Conservation (phyloP, 2,113 vertebrate species). For the Melanocharis versteri region DNA sequence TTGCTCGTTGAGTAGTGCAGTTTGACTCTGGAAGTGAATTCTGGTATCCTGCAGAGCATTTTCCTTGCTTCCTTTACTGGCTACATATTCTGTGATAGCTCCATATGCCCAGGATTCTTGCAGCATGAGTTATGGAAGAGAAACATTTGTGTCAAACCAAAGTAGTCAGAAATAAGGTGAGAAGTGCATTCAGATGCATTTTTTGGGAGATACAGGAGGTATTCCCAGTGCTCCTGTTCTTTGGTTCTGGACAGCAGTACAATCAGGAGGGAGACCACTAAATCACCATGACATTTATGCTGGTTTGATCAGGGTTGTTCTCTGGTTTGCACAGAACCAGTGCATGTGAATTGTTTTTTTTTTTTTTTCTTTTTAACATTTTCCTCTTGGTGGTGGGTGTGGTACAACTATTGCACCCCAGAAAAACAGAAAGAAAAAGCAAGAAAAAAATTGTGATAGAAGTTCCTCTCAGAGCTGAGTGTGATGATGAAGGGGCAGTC, state of each 20-base stretch:
- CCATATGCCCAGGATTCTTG: not conserved
- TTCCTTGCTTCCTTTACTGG: not conserved
- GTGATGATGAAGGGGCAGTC: not conserved
- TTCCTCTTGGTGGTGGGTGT: not conserved
- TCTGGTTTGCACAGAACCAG: not conserved
- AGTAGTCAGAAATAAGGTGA: not conserved
- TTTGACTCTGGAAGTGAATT: not conserved
- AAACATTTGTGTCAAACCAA: not conserved
- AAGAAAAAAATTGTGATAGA: not conserved
- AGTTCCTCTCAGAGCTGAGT: not conserved
- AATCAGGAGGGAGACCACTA: not conserved
- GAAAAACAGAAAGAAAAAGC: not conserved
- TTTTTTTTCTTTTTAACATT: not conserved
- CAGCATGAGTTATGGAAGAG: not conserved
- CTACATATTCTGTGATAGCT: not conserved
- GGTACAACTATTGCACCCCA: too few relatives aligned
- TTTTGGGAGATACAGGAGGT: not conserved
- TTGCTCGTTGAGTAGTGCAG: not conserved
- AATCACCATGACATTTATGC: not conserved
- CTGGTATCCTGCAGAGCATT: not conserved
- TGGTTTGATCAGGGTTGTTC: accelerated
- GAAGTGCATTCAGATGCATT: not conserved
- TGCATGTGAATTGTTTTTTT: not conserved
- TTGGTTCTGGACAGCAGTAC: not conserved
- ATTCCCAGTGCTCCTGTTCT: not conserved